Conservation (phyloP, 2,888 invertebrate genomes). For the Leucoma salicis region DNA sequence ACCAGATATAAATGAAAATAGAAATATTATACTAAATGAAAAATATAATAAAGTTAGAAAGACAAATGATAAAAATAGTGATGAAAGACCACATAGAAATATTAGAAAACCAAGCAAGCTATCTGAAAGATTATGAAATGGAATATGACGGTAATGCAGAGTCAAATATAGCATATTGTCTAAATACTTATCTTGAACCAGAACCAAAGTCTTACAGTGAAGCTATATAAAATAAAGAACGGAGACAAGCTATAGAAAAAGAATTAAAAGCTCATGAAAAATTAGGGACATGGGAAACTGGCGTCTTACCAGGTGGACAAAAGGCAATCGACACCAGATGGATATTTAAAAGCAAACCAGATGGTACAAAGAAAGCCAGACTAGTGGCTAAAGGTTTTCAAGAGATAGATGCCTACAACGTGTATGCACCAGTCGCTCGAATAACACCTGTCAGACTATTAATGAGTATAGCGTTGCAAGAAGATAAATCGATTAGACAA, state of each 20-base stretch:
- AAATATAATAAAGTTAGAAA: neutral
- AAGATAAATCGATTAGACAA: neutral
- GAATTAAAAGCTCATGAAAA: neutral
- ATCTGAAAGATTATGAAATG: neutral
- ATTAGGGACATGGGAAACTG: neutral
- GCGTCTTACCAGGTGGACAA: neutral
- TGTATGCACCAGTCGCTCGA: neutral
- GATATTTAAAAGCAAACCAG: constrained; percentile 1
- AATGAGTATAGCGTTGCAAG: neutral
- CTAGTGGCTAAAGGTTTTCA: constrained; percentile 3
- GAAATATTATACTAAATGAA: neutral
- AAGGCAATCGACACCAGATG: constrained; percentile 1
- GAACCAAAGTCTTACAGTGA: neutral
- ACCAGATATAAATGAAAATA: neutral
- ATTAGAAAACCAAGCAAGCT: neutral
- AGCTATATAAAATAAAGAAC: neutral
- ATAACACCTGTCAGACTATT: neutral
- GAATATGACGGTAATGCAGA: no score
- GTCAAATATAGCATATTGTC: neutral
- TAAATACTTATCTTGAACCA: neutral
- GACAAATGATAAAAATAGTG: neutral
- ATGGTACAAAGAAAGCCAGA: constrained; percentile 1
- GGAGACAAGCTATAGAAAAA: constrained; percentile 2
- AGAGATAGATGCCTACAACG: neutral
- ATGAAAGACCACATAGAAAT: neutral